Percentiles rank a stretch among this genome's conserved stretches.
Evolutionary conservation across 2,888 invertebrate genomes (phyloP).

Genomic region (Exephanes ischioxanthus): DNA sequence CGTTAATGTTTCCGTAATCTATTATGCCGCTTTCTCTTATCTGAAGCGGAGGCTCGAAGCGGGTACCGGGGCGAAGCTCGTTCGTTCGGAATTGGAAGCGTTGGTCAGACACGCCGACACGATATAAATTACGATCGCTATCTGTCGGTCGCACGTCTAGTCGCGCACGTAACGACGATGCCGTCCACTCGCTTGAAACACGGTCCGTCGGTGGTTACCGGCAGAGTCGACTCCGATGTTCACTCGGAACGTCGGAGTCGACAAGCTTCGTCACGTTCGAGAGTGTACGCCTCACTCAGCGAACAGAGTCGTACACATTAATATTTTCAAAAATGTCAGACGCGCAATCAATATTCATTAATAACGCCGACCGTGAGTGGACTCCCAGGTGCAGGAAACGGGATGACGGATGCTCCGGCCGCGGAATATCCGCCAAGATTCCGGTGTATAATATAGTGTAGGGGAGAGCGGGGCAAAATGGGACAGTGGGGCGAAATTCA

Average conservation of each 20-base stretch:
- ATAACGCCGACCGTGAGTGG: constrained; percentile 1
- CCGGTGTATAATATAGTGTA: neutral
- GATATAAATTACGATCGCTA: constrained; percentile 75
- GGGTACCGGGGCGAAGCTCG: constrained; percentile 12
- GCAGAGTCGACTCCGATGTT: constrained; percentile 10
- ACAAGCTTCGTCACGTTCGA: constrained; percentile 57
- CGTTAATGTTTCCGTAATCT: constrained; percentile 65
- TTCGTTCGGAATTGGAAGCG: constrained; percentile 71
- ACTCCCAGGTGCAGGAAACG: neutral
- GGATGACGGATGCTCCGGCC: constrained; percentile 15
- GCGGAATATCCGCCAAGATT: constrained; percentile 11
- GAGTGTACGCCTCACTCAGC: constrained; percentile 24
- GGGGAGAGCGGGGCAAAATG: no score
- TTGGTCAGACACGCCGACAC: constrained; percentile 64
- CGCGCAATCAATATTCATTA: constrained; percentile 57
- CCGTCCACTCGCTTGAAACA: constrained; percentile 24
- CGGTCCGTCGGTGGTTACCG: constrained; percentile 22
- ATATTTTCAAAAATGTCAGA: constrained; percentile 1
- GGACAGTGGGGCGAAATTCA: no score
- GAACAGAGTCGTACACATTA: constrained; percentile 8
- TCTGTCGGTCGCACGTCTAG: constrained; percentile 59
- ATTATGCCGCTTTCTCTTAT: constrained; percentile 52
- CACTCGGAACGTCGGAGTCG: constrained; percentile 2
- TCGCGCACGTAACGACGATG: constrained; percentile 31
- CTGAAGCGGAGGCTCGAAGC: constrained; percentile 60